phyloP scores from a whole-genome alignment of 2,888 invertebrate genomes.

The Pharmacophagus antenor region DNA sequence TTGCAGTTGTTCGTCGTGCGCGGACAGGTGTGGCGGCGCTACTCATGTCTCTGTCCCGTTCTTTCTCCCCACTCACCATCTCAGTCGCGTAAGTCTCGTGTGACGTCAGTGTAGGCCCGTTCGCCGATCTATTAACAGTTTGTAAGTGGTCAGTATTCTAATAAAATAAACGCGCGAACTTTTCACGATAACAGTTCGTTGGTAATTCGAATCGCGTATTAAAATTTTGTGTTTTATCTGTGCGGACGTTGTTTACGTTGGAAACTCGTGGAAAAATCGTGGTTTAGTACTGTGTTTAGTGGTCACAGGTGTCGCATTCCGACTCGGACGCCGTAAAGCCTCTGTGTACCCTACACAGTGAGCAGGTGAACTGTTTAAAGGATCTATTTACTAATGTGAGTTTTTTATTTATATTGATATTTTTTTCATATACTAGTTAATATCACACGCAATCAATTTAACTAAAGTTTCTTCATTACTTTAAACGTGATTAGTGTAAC shows the following conservation, averaged over 20 bases:
- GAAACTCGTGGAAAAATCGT: conserved; percentile 39
- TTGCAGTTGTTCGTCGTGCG: conserved; percentile 34
- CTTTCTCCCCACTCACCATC: conserved; percentile 35
- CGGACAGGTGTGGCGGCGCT: conserved; percentile 64
- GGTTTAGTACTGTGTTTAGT: conserved; percentile 60
- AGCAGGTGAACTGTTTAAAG: conserved; percentile 64
- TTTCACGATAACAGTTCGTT: conserved; percentile 48
- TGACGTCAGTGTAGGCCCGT: conserved; percentile 60
- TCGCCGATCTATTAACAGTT: conserved; percentile 52
- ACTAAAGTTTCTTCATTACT: neutral
- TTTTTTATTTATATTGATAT: conserved; percentile 10
- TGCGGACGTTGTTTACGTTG: conserved; percentile 37
- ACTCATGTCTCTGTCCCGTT: conserved; percentile 41
- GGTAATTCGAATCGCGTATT: conserved; percentile 38
- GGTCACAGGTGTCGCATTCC: conserved; percentile 77
- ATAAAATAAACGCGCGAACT: conserved; percentile 60
- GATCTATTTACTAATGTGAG: conserved; percentile 49
- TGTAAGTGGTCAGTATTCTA: conserved; percentile 35
- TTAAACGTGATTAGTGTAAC: neutral
- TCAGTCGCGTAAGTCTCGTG: conserved; percentile 41
- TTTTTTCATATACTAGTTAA: neutral
- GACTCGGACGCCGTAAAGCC: conserved; percentile 67
- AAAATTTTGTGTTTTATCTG: conserved; percentile 40
- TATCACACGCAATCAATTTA: neutral
- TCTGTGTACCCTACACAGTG: conserved; percentile 53